phyloP scores from a whole-genome alignment of 1,140 invertebrate genomes.

The Venustaconcha ellipsiformis region DNA sequence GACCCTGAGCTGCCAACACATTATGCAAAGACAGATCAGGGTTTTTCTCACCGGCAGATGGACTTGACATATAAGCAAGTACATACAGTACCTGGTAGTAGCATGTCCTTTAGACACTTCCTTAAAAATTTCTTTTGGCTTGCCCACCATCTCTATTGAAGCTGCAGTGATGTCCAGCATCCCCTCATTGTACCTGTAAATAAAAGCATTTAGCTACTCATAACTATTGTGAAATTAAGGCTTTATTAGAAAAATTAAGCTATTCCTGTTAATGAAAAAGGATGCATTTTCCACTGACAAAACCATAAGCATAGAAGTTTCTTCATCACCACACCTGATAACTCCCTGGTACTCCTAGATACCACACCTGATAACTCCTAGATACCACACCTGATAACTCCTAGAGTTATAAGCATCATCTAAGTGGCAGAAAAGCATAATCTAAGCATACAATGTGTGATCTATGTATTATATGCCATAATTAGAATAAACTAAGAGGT shows the following conservation, averaged over 20 bases:
- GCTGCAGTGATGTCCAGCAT: constrained; percentile 62
- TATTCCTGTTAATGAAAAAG: neutral
- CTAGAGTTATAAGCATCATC: no score
- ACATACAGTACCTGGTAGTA: constrained; percentile 50
- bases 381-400: no score
- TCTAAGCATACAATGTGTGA: no score
- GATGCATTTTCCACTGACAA: neutral
- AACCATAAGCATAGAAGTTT: neutral
- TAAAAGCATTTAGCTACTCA: neutral
- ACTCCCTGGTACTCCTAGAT: no score
- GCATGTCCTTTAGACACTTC: constrained; percentile 51
- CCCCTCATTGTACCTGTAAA: constrained; percentile 63
- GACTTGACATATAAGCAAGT: neutral
- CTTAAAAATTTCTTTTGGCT: constrained; percentile 57
- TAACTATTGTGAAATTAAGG: neutral
- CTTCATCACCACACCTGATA: no score
- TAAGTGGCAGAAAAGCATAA: no score
- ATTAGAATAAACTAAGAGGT: no score
- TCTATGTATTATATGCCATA: no score
- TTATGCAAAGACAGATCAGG: neutral
- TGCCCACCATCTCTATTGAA: constrained; percentile 57
- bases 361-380: no score
- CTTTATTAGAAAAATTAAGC: neutral
- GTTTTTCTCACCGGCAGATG: neutral
- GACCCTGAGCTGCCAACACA: no score